Percentiles rank a stretch among this genome's conserved stretches.
These are phyloP conservation scores for Drosophila pruinosa DNA, from an alignment of 1,140 invertebrate genomes.

Conservation along the genomic window DNA sequence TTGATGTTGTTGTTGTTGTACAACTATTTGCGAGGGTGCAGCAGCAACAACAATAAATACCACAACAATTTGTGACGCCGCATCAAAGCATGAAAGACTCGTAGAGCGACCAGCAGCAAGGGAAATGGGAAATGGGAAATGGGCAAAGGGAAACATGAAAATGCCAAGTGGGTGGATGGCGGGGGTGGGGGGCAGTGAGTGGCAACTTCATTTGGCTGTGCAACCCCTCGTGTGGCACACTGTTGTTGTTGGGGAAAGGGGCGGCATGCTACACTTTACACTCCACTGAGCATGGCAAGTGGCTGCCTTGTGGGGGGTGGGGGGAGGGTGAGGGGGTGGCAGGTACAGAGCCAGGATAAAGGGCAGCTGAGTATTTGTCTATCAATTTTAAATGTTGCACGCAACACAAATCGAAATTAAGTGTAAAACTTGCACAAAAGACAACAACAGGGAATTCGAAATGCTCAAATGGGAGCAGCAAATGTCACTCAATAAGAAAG, in stretches of 20 bases:
- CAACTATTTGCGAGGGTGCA: slow-evolving; percentile 37
- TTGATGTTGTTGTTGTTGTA: slow-evolving; percentile 9
- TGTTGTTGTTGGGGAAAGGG: background rate
- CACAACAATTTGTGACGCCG: slow-evolving; percentile 63
- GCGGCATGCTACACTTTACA: slow-evolving; percentile 48
- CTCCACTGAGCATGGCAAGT: slow-evolving; percentile 52
- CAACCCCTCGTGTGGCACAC: no score
- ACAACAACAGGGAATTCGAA: background rate
- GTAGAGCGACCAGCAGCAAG: slow-evolving; percentile 39
- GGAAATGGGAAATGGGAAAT: background rate
- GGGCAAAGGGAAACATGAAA: slow-evolving; percentile 20
- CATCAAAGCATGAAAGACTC: slow-evolving; percentile 61
- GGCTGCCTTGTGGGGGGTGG: background rate
- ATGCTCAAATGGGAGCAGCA: background rate
- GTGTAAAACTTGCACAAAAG: slow-evolving; percentile 34
- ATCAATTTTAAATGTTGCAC: slow-evolving; percentile 59
- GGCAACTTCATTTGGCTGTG: slow-evolving; percentile 36
- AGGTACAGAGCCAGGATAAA: background rate
- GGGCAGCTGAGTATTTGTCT: slow-evolving; percentile 35
- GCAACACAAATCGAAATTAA: slow-evolving; percentile 51
- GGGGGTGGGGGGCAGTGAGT: background rate
- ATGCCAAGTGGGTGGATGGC: slow-evolving; percentile 16
- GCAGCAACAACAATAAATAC: slow-evolving; percentile 44
- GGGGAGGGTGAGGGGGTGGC: background rate
- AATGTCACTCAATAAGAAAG: slow-evolving; percentile 11